Evolutionary conservation across 2,888 invertebrate species (phyloP), one percentile per base, ranked within the genome.

Genomic region (Petrolisthes cinctipes): DNA sequence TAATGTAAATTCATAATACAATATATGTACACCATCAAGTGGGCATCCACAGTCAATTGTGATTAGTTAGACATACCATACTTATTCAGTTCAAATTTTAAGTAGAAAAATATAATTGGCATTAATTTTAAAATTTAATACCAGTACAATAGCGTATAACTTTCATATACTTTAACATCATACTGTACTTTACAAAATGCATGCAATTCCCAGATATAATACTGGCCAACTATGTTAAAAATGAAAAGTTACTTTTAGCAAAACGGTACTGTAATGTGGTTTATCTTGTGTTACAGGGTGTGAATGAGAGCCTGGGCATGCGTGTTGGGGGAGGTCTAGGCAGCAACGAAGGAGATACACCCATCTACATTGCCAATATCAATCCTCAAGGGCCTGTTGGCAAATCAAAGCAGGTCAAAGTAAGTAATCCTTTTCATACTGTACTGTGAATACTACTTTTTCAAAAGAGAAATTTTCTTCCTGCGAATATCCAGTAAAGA

Each of bases 351-450:
- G 93, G 93, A 17, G 93, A 93, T 91, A 93, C 93, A 7, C 93
- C 93, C 56, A 93, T 94, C 75, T 94, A 93, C 91, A 92, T 94
- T 83, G 93, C 93, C 37, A 93, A 93, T 90, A 92, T 93, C 82
- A 93, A 93, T 89, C 92, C 92, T n/a, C 92, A 92, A 37, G 93
- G 93, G n/a, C 93, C 93, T 90, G 92, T 93, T 7, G 93, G 93
- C 51, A 92, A 92, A 90, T 92, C 92, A 14, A 92, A 92, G 83
- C 92, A 93, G 86, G 91, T 93, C 57, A 93, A 93, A 92, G 93
- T 93, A 73, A 20, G 61, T 53, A n/a, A 6, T 20, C 17, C n/a
- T 71, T 53, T 68, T 56, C 93, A 93, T 93, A 93, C 92, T 93
- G 93, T 14, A 93, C 94, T 91, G 92, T 94, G 37, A 37, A 37